A percentile compares a stretch with the other conserved stretches of the same genome.
These are phyloP conservation scores for Brachionus rubens DNA, from an alignment of 1,140 invertebrate species.

Conservation along the genomic window DNA sequence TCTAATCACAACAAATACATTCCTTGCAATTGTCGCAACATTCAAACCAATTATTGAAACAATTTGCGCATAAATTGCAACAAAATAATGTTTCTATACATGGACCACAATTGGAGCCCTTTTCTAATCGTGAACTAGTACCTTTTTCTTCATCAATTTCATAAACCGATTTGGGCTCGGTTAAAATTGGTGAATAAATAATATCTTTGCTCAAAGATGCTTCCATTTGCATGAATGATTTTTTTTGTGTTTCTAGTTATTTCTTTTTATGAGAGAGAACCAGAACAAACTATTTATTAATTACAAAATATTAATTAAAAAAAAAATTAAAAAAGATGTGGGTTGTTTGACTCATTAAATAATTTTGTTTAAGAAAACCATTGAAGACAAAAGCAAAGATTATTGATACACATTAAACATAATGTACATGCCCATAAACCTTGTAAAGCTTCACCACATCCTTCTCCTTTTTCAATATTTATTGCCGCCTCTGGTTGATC, in stretches of 20 bases:
- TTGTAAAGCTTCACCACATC: not conserved
- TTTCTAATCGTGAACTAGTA: not conserved
- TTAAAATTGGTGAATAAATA: not conserved
- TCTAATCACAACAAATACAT: not conserved
- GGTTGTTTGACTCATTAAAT: not conserved
- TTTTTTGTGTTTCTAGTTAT: not conserved
- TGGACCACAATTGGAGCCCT: not conserved
- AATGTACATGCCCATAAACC: slow-evolving; percentile 6
- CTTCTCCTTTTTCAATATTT: not conserved
- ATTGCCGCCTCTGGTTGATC: not conserved
- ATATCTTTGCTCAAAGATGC: not conserved
- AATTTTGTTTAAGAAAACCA: not conserved
- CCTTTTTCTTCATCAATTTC: not conserved
- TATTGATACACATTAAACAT: slow-evolving; percentile 16
- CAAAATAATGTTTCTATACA: not conserved
- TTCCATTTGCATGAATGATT: not conserved
- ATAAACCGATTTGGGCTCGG: not conserved
- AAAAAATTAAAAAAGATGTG: not conserved
- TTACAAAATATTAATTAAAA: not conserved
- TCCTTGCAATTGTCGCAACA: not conserved
- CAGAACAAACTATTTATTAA: not conserved
- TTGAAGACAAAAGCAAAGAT: slow-evolving; percentile 5
- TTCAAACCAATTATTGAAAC: not conserved
- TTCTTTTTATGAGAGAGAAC: no score
- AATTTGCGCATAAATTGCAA: not conserved